Conservation (phyloP, 1,140 invertebrate genomes). For the Aphidius gifuensis region DNA sequence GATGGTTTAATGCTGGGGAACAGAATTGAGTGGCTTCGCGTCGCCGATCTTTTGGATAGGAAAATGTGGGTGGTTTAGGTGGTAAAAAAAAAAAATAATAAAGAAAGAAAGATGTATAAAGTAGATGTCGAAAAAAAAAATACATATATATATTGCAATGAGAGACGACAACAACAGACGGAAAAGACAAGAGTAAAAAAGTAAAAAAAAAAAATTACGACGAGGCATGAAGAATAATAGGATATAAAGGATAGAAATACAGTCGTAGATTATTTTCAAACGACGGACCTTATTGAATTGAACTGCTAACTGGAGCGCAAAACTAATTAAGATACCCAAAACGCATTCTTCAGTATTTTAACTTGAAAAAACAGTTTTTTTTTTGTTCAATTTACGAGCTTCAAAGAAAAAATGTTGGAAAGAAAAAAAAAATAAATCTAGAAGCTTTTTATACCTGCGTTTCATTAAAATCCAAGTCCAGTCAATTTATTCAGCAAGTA, state of each 20-base stretch:
- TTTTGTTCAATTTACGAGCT: neutral
- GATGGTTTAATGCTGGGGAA: conserved; percentile 47
- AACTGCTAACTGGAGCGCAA: conserved; percentile 18
- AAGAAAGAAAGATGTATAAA: conserved; percentile 10
- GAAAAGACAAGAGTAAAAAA: neutral
- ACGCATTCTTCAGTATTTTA: neutral
- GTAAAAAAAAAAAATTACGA: conserved; percentile 9
- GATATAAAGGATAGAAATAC: conserved; percentile 10
- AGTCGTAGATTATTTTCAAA: conserved; percentile 16
- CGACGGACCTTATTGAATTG: conserved; percentile 21
- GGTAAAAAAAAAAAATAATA: neutral
- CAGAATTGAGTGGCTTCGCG: conserved; percentile 44
- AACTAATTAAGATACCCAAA: conserved; percentile 11
- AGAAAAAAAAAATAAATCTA: too few relatives aligned
- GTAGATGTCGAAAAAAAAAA: neutral
- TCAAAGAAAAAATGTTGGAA: too few relatives aligned
- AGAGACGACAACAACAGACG: conserved; percentile 14
- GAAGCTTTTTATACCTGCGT: too few relatives aligned
- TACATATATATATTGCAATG: neutral
- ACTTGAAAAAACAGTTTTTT: conserved; percentile 8
- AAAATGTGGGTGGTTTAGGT: conserved; percentile 1
- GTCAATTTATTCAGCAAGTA: too few relatives aligned
- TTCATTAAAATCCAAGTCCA: too few relatives aligned
- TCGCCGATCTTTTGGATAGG: conserved; percentile 32
- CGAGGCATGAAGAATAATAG: neutral